Conservation (phyloP, 2,113 vertebrate species). For the Eptatretus burgeri region DNA sequence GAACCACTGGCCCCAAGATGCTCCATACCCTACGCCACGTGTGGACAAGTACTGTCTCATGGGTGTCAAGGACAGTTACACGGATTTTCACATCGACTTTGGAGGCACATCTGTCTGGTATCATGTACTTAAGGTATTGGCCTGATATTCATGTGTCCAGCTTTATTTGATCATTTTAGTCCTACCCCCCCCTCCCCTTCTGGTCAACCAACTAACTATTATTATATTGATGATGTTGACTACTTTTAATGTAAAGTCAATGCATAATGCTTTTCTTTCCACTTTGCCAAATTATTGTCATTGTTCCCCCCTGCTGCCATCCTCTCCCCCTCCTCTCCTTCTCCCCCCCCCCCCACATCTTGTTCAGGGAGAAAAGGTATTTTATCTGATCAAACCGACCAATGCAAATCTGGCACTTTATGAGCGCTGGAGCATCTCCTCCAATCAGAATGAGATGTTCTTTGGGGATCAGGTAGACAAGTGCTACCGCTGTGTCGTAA, state of each 20-base stretch:
- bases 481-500: constrained; percentile 71
- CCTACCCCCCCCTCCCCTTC: too few species aligned
- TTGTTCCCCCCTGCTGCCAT: too few species aligned
- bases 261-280: too few species aligned
- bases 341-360: too few species aligned
- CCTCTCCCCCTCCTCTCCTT: too few species aligned
- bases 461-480: constrained; percentile 94
- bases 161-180: too few species aligned
- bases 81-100: constrained; percentile 97
- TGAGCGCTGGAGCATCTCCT: constrained; percentile 87
- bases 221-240: too few species aligned
- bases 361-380: constrained; percentile 70
- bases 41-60: constrained; percentile 98
- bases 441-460: constrained; percentile 90
- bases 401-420: constrained; percentile 71
- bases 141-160: too few species aligned
- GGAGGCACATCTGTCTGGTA: constrained; percentile 98
- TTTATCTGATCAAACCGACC: constrained; percentile 90
- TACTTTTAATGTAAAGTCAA: too few species aligned
- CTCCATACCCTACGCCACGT: constrained; percentile 88
- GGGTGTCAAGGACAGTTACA: constrained; percentile 90
- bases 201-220: too few species aligned
- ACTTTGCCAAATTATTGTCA: too few species aligned
- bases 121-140: constrained; percentile 81
- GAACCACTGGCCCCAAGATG: constrained; percentile 97